phyloP scores from a whole-genome alignment of 2,888 invertebrate species.

The Cataglyphis livida region DNA sequence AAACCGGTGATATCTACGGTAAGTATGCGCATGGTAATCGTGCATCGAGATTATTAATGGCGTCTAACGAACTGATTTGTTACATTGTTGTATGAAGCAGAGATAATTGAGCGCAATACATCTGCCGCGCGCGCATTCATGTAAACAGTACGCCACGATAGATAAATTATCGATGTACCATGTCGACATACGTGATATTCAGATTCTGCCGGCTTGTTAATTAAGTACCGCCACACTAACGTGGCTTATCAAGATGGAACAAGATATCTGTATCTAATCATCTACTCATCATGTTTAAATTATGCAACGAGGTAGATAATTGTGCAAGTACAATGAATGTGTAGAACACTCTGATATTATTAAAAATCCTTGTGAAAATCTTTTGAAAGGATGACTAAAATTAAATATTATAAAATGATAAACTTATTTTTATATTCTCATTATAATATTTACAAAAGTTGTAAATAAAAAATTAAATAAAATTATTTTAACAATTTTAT shows the following conservation, averaged over 20 bases:
- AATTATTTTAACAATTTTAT: not conserved
- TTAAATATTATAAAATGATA: conserved; percentile 10
- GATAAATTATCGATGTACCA: conserved; percentile 46
- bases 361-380: not conserved
- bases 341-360: not conserved
- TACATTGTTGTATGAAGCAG: conserved; percentile 53
- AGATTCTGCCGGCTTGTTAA: conserved; percentile 50
- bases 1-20: conserved; percentile 40
- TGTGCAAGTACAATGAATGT: conserved; percentile 7
- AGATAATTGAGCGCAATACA: conserved; percentile 49
- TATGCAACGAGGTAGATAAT: conserved; percentile 34
- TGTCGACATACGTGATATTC: conserved; percentile 40
- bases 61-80: conserved; percentile 53
- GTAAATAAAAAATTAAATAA: not conserved
- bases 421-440: not conserved
- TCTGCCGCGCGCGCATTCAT: conserved; percentile 35
- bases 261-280: conserved; percentile 45
- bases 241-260: conserved; percentile 45
- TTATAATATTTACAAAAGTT: not conserved
- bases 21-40: conserved; percentile 56
- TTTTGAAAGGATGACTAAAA: not conserved
- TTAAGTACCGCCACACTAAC: conserved; percentile 36
- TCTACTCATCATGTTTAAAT: conserved; percentile 44
- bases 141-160: conserved; percentile 46
- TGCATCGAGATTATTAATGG: conserved; percentile 46